Conservation (phyloP, 1,140 invertebrate genomes). For the Dendroctonus valens region DNA sequence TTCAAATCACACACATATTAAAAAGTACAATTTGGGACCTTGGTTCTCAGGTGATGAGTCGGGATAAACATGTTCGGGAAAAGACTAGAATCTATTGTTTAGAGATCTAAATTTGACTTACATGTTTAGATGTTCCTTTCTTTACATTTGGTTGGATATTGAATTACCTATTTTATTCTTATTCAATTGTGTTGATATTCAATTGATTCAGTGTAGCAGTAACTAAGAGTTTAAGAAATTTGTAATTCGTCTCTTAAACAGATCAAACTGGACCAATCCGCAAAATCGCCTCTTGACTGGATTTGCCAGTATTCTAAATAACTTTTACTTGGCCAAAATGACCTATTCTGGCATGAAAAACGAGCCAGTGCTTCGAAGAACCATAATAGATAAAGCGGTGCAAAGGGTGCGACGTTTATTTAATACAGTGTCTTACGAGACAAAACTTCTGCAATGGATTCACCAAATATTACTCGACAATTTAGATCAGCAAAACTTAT, state of each 20-base stretch:
- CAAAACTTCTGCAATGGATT: slow-evolving; percentile 74
- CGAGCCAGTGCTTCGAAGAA: slow-evolving; percentile 67
- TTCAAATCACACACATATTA: too few relatives aligned
- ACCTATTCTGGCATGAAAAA: slow-evolving; percentile 57
- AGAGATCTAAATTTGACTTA: too few relatives aligned
- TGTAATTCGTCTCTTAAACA: slow-evolving; percentile 38
- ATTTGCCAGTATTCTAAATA: slow-evolving; percentile 67
- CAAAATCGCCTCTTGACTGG: slow-evolving; percentile 68
- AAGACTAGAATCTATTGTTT: too few relatives aligned
- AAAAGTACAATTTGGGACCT: too few relatives aligned
- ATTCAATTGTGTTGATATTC: too few relatives aligned
- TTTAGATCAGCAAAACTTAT: slow-evolving; percentile 66
- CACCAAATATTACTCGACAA: slow-evolving; percentile 72
- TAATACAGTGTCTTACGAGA: slow-evolving; percentile 67
- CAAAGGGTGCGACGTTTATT: slow-evolving; percentile 66
- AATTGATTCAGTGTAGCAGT: too few relatives aligned
- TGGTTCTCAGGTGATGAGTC: too few relatives aligned
- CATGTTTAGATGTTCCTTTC: too few relatives aligned
- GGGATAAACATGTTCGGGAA: too few relatives aligned
- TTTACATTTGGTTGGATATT: too few relatives aligned
- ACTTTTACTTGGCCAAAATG: slow-evolving; percentile 68
- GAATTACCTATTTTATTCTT: too few relatives aligned
- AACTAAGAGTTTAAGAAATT: too few relatives aligned
- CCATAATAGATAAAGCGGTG: slow-evolving; percentile 70
- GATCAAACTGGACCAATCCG: slow-evolving; percentile 63